Evolutionary conservation across 2,113 vertebrate genomes (phyloP).

Genomic region (Alectura lathami): DNA sequence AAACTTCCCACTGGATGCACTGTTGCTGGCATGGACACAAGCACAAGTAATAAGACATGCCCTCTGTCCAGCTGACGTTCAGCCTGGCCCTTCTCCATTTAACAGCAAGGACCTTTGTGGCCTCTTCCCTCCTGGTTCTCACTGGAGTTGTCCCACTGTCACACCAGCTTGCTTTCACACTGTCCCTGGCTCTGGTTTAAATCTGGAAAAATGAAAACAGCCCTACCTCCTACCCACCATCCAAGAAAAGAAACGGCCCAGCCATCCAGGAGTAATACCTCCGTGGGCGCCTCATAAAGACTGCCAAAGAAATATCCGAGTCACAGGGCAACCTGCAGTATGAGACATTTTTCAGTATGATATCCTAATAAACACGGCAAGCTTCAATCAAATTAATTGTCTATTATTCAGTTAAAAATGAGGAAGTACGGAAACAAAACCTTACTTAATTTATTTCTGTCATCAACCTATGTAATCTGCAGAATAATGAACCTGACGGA

Average conservation of each 20-base stretch:
- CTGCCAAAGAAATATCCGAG: neutral
- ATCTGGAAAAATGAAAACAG: neutral
- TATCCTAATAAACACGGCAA: conserved; percentile 13
- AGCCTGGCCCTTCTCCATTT: neutral
- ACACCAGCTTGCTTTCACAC: neutral
- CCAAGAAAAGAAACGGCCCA: neutral
- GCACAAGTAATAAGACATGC: neutral
- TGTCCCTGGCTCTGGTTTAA: neutral
- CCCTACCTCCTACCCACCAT: neutral
- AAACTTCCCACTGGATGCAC: neutral
- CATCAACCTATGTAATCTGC: conserved; percentile 55
- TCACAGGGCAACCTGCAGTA: neutral
- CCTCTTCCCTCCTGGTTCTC: neutral
- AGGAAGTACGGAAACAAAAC: conserved; percentile 65
- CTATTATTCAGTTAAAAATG: conserved; percentile 61
- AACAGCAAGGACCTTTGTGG: neutral
- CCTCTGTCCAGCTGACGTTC: neutral
- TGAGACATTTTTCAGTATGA: neutral
- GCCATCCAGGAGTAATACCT: neutral
- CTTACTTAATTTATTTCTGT: conserved; percentile 67
- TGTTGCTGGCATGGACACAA: rapidly evolving
- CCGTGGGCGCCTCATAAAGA: neutral
- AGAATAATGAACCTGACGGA: conserved; percentile 48
- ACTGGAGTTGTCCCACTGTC: neutral
- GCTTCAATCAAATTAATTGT: conserved; percentile 45